Conservation (phyloP, 2,888 invertebrate species). For the Scaptomyza caliginosa region DNA sequence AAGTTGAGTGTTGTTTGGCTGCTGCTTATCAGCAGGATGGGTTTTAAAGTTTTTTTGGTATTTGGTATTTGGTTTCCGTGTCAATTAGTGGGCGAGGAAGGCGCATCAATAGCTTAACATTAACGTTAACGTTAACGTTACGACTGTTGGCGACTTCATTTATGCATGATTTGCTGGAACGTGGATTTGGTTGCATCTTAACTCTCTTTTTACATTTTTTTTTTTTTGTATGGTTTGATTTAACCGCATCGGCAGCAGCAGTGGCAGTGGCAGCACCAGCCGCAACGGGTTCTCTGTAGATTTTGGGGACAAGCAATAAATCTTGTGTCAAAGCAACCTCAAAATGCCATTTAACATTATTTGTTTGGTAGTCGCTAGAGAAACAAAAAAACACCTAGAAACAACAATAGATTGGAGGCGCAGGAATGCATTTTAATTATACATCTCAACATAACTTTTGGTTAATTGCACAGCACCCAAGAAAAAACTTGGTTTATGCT, state of each 20-base stretch:
- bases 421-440: slow-evolving; percentile 69
- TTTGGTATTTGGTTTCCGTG: slow-evolving; percentile 55
- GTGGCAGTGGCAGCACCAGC: too few relatives aligned
- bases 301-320: slow-evolving; percentile 80
- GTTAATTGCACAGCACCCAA: slow-evolving; percentile 48
- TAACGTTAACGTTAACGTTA: slow-evolving; percentile 49
- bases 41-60: slow-evolving; percentile 8
- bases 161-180: slow-evolving; percentile 72
- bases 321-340: slow-evolving; percentile 64
- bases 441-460: slow-evolving; percentile 70
- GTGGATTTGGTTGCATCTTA: slow-evolving; percentile 50
- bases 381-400: slow-evolving; percentile 1
- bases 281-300: slow-evolving; percentile 50
- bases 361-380: slow-evolving; percentile 53
- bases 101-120: slow-evolving; percentile 77
- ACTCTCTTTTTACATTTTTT: neutral
- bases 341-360: slow-evolving; percentile 70
- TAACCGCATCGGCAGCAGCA: slow-evolving; percentile 33
- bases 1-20: slow-evolving; percentile 4
- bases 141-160: slow-evolving; percentile 51
- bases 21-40: slow-evolving; percentile 45
- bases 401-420: slow-evolving; percentile 62
- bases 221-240: slow-evolving; percentile 44
- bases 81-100: slow-evolving; percentile 81
- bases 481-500: slow-evolving; percentile 40